Conservation (phyloP, 2,797 vertebrate species). For the Podargus strigoides region DNA sequence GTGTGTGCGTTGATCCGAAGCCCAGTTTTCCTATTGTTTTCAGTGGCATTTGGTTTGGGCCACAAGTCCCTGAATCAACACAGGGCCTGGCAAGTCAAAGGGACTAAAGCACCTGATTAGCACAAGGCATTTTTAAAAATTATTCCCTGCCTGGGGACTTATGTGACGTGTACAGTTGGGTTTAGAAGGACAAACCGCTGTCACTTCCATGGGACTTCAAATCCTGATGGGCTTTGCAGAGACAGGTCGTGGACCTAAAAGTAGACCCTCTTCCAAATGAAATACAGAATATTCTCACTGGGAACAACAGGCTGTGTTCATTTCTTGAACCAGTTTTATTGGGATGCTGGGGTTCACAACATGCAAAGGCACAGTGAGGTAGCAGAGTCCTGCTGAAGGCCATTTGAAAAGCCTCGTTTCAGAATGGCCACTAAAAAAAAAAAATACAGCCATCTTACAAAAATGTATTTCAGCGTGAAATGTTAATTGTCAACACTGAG, state of each 20-base stretch:
- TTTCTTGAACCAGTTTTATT: background rate
- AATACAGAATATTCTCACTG: background rate
- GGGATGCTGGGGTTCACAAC: background rate
- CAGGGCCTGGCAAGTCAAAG: background rate
- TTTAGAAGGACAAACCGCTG: background rate
- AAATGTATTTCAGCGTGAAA: background rate
- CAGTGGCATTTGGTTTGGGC: background rate
- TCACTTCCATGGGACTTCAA: background rate
- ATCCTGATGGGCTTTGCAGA: background rate
- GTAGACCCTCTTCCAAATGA: background rate
- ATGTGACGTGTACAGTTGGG: accelerated
- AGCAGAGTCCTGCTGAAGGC: background rate
- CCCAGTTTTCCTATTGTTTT: conserved; percentile 47
- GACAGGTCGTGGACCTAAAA: background rate
- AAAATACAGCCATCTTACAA: background rate
- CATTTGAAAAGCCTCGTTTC: background rate
- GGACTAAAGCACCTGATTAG: background rate
- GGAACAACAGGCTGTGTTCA: background rate
- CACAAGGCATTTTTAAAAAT: background rate
- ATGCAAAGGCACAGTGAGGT: background rate
- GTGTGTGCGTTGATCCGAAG: background rate
- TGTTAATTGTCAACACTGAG: background rate
- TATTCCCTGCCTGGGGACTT: background rate
- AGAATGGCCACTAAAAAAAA: background rate
- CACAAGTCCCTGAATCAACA: background rate